Base-by-base conservation (phyloP, 2,888 invertebrate species). In the Acholoe squamosa region DNA sequence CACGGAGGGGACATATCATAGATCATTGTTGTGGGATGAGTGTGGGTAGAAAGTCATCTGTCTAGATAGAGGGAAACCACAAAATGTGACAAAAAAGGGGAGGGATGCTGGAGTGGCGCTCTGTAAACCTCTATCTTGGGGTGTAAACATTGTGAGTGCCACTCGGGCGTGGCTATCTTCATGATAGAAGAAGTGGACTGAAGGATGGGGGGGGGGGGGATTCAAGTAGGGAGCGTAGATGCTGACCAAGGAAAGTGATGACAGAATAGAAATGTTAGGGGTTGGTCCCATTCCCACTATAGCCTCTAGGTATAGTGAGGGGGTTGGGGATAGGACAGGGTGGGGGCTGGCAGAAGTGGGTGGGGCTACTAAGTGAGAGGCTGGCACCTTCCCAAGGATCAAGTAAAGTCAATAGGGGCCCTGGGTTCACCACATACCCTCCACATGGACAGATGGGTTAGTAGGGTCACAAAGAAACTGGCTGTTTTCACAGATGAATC, bases 71-170 rank as follows among this genome's bases (percentile, higher is more conserved):
- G 43, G 43, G 43, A n/a, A 43, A 43, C 43, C 43, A 43, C 43
- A 43, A 43, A 43, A 43, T 43, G 43, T 43, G 43, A 43, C 43
- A 43, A 43, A 43, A n/a, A 43, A 43, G 43, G 43, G 43, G 43
- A 43, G 43, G 43, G 43, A 43, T 3, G 43, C 5, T 3, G 43
- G 10, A 10, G 43, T 3, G 43, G 5, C 43, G 43, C 10, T 43
- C 43, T 43, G 43, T 43, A 43, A 43, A 43, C 43, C 43, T 43
- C 43, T 43, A 43, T 43, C 43, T 43, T 43, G 43, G 61, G 61
- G 61, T 61, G n/a, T 61, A 61, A 61, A 61, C 61, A 61, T n/a
- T 61, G 61, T 61, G n/a, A 61, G 61, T 61, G 61, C n/a, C 61
- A 61, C 61, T 61, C n/a, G n/a, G n/a, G n/a, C 61, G 61, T 61